A percentile compares a stretch with the other conserved stretches of the same genome.
Evolutionary conservation across 1,140 invertebrate species (phyloP).

Genomic region (Aphidius gifuensis): DNA sequence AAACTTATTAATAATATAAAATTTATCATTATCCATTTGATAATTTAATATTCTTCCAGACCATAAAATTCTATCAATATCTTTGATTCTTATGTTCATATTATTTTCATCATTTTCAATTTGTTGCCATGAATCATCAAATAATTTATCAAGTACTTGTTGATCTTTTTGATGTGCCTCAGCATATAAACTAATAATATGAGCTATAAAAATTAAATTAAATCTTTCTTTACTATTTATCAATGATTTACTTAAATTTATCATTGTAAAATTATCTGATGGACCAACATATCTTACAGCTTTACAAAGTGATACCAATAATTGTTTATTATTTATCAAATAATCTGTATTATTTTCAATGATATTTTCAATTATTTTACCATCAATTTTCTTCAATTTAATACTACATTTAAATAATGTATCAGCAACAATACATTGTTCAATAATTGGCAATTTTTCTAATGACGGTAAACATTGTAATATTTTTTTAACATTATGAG

Average conservation of each 20-base stretch:
- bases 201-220: conserved; percentile 8
- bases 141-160: conserved; percentile 17
- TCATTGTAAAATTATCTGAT: conserved; percentile 15
- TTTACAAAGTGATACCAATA: conserved; percentile 29
- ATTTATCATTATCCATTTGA: conserved; percentile 10
- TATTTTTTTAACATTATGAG: conserved; percentile 15
- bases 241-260: conserved; percentile 26
- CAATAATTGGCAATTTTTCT: conserved; percentile 24
- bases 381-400: conserved; percentile 15
- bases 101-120: neutral
- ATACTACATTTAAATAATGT: conserved; percentile 24
- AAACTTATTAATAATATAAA: conserved; percentile 6
- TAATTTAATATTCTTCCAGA: conserved; percentile 23
- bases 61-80: conserved; percentile 28
- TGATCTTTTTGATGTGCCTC: conserved; percentile 11
- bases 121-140: conserved; percentile 10
- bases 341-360: conserved; percentile 18
- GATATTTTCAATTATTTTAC: conserved; percentile 18
- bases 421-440: conserved; percentile 25
- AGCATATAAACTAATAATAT: conserved; percentile 28
- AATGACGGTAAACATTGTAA: conserved; percentile 23
- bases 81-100: conserved; percentile 17
- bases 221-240: conserved; percentile 15
- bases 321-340: conserved; percentile 20
- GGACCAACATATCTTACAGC: conserved; percentile 19